phyloP scores from a whole-genome alignment of 2,113 vertebrate genomes.

The Podocnemis expansa region DNA sequence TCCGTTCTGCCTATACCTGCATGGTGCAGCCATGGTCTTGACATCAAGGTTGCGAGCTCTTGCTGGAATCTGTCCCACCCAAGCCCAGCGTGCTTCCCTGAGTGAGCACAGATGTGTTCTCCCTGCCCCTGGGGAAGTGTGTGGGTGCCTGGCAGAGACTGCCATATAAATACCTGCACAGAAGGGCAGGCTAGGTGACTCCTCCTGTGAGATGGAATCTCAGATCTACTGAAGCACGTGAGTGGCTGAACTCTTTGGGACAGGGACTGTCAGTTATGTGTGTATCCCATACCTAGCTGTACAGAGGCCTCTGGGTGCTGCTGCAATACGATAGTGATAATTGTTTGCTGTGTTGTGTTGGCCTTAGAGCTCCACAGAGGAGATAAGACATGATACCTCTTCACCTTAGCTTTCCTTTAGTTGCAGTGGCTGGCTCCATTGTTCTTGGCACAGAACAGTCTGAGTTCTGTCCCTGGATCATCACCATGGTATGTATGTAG shows the following conservation, averaged over 20 bases:
- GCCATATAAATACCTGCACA: neutral
- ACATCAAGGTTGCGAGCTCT: neutral
- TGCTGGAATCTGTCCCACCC: accelerated
- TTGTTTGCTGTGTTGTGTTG: accelerated
- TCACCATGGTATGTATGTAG: neutral
- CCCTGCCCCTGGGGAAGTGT: neutral
- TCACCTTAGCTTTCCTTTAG: accelerated
- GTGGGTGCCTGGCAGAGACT: neutral
- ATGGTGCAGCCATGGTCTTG: neutral
- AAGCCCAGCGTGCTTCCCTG: accelerated
- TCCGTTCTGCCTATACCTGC: neutral
- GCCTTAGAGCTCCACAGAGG: neutral
- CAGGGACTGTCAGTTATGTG: neutral
- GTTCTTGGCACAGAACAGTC: neutral
- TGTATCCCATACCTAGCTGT: neutral
- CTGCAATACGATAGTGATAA: neutral
- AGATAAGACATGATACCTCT: neutral
- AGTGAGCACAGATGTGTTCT: neutral
- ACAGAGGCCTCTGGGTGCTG: neutral
- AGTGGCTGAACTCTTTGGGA: neutral
- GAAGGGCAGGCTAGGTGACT: neutral
- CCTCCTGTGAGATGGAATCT: accelerated
- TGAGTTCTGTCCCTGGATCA: neutral
- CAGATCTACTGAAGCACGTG: accelerated
- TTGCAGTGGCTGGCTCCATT: neutral